Conservation (phyloP, 2,888 invertebrate species). For the Adineta ricciae region DNA sequence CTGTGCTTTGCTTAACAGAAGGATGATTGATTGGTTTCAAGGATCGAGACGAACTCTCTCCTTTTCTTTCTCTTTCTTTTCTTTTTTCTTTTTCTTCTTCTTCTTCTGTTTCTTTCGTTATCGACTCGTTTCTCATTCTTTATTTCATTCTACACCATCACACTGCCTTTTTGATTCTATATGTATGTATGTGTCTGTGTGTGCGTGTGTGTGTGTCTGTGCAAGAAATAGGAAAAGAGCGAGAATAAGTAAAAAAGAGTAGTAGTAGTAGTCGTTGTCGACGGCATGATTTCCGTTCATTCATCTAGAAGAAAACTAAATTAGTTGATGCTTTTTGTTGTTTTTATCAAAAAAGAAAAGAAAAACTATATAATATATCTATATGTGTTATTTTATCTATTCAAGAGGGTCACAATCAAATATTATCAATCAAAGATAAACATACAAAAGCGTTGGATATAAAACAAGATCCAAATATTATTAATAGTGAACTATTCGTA, state of each 20-base stretch:
- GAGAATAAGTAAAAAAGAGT: neutral
- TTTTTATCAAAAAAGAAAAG: neutral
- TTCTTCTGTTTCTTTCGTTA: neutral
- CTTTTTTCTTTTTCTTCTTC: neutral
- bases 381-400: neutral
- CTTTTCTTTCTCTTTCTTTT: neutral
- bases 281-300: neutral
- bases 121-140: constrained; percentile 2
- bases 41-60: neutral
- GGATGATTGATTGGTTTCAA: constrained; percentile 9
- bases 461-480: constrained; percentile 30
- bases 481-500: constrained; percentile 30
- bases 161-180: constrained; percentile 11
- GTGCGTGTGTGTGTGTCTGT: neutral
- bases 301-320: neutral
- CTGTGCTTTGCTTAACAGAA: neutral
- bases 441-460: neutral
- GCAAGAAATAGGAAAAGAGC: neutral
- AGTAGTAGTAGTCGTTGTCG: neutral
- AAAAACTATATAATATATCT: neutral
- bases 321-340: neutral
- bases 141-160: neutral
- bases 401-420: neutral
- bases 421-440: neutral
- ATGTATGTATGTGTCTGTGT: neutral